A percentile compares a stretch with the other conserved stretches of the same genome.
Conservation (phyloP, 2,113 vertebrate species). For the Sylvilagus bachmani region DNA sequence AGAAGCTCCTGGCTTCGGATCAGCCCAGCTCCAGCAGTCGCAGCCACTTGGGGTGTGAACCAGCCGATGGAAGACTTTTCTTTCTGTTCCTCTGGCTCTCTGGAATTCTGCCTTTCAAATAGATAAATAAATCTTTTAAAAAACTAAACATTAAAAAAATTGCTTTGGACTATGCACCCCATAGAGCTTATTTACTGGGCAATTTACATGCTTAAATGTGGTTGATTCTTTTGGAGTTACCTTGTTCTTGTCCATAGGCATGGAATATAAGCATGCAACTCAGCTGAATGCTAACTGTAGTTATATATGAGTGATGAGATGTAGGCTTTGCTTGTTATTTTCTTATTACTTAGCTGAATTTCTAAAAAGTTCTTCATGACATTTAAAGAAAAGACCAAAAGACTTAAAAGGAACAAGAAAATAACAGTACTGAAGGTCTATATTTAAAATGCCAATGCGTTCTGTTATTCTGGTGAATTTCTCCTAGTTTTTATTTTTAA, state of each 20-base stretch:
- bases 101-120: too few relatives aligned
- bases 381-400: slow-evolving; percentile 3
- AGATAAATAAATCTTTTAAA: too few relatives aligned
- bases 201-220: neutral
- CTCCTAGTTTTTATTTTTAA: neutral
- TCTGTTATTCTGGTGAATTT: neutral
- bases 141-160: neutral
- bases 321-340: neutral
- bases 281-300: neutral
- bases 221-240: neutral
- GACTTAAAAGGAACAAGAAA: neutral
- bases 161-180: neutral
- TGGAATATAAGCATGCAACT: neutral
- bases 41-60: too few relatives aligned
- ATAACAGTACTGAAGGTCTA: neutral
- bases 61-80: too few relatives aligned
- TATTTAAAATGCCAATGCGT: neutral
- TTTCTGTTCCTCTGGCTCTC: too few relatives aligned
- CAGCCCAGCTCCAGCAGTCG: too few relatives aligned
- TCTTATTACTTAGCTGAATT: neutral
- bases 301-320: neutral
- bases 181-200: neutral
- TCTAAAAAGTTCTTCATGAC: neutral
- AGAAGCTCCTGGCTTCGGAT: too few relatives aligned
- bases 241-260: neutral